Evolutionary conservation across 2,888 invertebrate genomes (phyloP).

Genomic region (Diplazon laetatorius): DNA sequence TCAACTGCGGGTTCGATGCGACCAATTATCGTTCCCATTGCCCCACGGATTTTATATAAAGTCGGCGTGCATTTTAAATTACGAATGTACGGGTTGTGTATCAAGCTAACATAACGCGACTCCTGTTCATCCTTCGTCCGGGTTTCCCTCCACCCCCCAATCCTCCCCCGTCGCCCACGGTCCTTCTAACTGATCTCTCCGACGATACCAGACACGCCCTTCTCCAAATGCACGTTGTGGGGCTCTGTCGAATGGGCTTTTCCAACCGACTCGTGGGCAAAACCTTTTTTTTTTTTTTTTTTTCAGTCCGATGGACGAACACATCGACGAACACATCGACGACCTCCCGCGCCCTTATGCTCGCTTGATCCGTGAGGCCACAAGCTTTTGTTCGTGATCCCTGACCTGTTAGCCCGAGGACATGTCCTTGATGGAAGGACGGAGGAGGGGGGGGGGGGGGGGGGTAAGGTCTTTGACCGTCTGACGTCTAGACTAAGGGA

Average conservation of each 20-base stretch:
- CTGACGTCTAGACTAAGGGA: too few relatives aligned
- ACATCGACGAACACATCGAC: slow-evolving; percentile 10
- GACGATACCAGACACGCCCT: too few relatives aligned
- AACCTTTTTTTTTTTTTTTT: too few relatives aligned
- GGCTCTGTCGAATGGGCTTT: slow-evolving; percentile 25
- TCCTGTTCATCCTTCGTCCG: too few relatives aligned
- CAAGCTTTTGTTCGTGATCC: slow-evolving; percentile 70
- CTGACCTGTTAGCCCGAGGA: slow-evolving; percentile 36
- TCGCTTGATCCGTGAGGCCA: slow-evolving; percentile 66
- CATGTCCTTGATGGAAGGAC: slow-evolving; percentile 1
- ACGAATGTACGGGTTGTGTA: background rate
- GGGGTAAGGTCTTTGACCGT: too few relatives aligned
- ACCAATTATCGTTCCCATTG: too few relatives aligned
- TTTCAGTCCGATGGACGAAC: background rate
- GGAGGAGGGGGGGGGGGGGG: too few relatives aligned
- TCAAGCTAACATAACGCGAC: slow-evolving; percentile 21
- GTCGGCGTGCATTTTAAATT: slow-evolving; percentile 9
- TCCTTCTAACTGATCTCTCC: too few relatives aligned
- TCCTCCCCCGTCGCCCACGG: too few relatives aligned
- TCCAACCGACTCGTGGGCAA: background rate
- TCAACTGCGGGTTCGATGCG: too few relatives aligned
- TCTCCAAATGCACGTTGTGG: slow-evolving; percentile 7
- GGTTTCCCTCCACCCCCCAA: too few relatives aligned
- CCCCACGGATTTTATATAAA: too few relatives aligned
- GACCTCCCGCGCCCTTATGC: slow-evolving; percentile 55